These are phyloP conservation scores for Stegodyphus dumicola DNA, from an alignment of 1,140 invertebrate species.

Conservation along the genomic window DNA sequence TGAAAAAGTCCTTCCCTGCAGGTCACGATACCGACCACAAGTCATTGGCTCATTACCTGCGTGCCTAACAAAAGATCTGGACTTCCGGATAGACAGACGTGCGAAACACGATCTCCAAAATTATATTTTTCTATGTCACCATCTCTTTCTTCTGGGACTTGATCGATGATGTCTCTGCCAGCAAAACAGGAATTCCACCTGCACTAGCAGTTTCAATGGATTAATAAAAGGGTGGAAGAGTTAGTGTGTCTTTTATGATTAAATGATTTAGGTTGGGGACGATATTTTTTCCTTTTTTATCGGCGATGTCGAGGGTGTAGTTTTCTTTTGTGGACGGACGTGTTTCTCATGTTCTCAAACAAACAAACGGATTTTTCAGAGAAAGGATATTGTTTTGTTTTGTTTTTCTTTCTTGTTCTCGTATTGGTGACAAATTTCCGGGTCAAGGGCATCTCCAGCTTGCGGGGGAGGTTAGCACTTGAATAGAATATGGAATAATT, in stretches of 20 bases:
- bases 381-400: not conserved
- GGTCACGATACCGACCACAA: not conserved
- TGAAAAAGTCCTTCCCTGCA: not conserved
- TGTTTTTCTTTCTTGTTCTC: not conserved
- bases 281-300: not conserved
- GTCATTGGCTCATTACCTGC: constrained; percentile 17
- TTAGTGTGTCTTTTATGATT: constrained; percentile 8
- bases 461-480: too few relatives aligned
- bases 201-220: constrained; percentile 4
- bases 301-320: not conserved
- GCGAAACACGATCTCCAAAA: not conserved
- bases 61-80: not conserved
- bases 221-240: not conserved
- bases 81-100: not conserved
- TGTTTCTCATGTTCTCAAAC: constrained; percentile 2
- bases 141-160: not conserved
- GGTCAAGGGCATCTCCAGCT: not conserved
- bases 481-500: too few relatives aligned
- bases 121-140: constrained; percentile 1
- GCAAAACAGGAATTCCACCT: constrained; percentile 15
- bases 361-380: not conserved
- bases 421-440: constrained; percentile 1
- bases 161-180: not conserved
- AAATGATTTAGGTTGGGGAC: not conserved
- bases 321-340: not conserved